These are phyloP conservation scores for Cryptotis parvus DNA, from an alignment of 2,113 vertebrate species.

Conservation along the genomic window DNA sequence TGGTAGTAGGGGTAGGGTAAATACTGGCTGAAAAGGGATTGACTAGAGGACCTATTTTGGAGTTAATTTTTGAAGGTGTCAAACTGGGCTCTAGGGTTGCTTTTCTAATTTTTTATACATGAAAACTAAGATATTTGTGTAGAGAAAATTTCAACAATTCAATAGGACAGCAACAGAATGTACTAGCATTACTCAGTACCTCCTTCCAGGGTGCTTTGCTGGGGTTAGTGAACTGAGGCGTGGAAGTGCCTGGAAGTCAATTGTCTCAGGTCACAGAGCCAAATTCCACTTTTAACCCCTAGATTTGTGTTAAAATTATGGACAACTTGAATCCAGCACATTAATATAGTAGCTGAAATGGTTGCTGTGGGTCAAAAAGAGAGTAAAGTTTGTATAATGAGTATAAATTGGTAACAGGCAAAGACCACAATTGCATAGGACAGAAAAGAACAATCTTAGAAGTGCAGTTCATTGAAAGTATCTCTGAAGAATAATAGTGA, in stretches of 20 bases:
- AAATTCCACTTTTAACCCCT: neutral
- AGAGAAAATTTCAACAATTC: neutral
- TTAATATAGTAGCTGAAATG: neutral
- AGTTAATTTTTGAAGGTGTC: neutral
- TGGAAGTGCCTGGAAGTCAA: neutral
- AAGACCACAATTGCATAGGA: neutral
- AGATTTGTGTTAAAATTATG: neutral
- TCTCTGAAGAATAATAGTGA: neutral
- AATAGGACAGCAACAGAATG: neutral
- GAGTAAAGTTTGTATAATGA: neutral
- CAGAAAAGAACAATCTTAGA: conserved; percentile 34
- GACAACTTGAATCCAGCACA: neutral
- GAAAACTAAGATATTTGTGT: neutral
- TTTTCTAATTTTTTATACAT: neutral
- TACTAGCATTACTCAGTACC: neutral
- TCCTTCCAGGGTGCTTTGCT: neutral
- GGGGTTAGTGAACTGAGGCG: neutral
- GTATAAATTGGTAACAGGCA: neutral
- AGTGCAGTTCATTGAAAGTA: neutral
- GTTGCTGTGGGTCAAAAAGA: neutral
- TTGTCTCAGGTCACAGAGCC: no score
- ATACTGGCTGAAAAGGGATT: neutral
- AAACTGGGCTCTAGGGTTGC: neutral
- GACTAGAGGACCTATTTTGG: neutral
- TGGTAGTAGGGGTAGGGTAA: neutral